Conservation (phyloP, 1,140 invertebrate species). For the Euborellia annulipes region DNA sequence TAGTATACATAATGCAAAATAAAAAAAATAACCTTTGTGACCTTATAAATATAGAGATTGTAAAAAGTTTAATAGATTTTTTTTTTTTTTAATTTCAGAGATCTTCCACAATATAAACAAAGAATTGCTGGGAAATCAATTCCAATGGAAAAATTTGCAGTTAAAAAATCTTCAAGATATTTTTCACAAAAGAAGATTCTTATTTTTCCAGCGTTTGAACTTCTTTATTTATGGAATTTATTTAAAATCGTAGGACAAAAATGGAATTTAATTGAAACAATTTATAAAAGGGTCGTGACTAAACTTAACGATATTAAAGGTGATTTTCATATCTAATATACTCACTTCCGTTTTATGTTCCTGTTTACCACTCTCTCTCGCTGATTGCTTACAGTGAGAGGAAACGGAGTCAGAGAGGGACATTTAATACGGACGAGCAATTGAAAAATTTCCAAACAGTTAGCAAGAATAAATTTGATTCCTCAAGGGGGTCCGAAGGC, state of each 20-base stretch:
- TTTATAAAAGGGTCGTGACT: conserved; percentile 56
- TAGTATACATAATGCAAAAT: too few relatives aligned
- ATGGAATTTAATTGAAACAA: conserved; percentile 43
- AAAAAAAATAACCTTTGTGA: too few relatives aligned
- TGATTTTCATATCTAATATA: too few relatives aligned
- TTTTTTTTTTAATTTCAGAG: conserved; percentile 32
- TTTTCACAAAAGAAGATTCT: conserved; percentile 55
- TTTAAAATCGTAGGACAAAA: conserved; percentile 70
- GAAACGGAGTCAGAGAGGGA: neutral
- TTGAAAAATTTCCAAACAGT: neutral
- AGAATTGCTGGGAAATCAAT: conserved; percentile 89
- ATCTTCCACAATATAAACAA: conserved; percentile 67
- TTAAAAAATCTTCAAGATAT: conserved; percentile 67
- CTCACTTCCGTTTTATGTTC: conserved; percentile 4
- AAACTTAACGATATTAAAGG: conserved; percentile 31
- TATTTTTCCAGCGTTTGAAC: conserved; percentile 67
- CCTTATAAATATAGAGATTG: too few relatives aligned
- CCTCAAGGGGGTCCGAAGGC: neutral
- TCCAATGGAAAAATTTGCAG: conserved; percentile 91
- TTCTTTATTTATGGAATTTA: conserved; percentile 88
- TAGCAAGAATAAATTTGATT: neutral
- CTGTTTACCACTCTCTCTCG: too few relatives aligned
- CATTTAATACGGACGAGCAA: neutral
- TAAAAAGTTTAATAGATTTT: neutral
- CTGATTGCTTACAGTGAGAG: neutral